These are phyloP conservation scores for Pluvialis apricaria DNA, from an alignment of 2,113 vertebrate genomes.

Conservation along the genomic window DNA sequence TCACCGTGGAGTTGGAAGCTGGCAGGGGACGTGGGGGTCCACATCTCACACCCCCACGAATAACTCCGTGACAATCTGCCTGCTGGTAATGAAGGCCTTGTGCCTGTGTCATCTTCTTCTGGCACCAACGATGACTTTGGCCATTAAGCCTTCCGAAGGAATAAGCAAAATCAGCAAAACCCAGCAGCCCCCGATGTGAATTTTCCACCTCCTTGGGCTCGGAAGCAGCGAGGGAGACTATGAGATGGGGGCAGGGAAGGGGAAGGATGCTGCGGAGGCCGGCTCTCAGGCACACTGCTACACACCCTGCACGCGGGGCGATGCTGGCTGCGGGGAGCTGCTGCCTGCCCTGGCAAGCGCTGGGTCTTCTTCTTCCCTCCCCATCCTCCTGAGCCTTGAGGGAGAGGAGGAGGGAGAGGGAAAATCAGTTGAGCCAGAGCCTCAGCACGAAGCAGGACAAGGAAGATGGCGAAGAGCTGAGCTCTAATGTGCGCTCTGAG, in stretches of 20 bases:
- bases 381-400: background rate
- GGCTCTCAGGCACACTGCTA: background rate
- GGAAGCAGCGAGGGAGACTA: background rate
- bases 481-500: background rate
- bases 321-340: background rate
- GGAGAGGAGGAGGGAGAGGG: background rate
- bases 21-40: background rate
- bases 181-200: background rate
- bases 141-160: background rate
- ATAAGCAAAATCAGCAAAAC: background rate
- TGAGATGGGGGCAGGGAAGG: background rate
- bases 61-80: background rate
- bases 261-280: background rate
- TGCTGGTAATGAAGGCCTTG: background rate
- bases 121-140: accelerated
- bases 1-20: background rate
- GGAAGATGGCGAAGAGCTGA: background rate
- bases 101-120: background rate
- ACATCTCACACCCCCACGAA: background rate
- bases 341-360: background rate
- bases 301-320: accelerated
- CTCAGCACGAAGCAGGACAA: background rate
- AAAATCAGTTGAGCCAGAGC: background rate
- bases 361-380: background rate
- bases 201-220: accelerated